Evolutionary conservation across 2,888 invertebrate species (phyloP).

Genomic region (Leucania comma): DNA sequence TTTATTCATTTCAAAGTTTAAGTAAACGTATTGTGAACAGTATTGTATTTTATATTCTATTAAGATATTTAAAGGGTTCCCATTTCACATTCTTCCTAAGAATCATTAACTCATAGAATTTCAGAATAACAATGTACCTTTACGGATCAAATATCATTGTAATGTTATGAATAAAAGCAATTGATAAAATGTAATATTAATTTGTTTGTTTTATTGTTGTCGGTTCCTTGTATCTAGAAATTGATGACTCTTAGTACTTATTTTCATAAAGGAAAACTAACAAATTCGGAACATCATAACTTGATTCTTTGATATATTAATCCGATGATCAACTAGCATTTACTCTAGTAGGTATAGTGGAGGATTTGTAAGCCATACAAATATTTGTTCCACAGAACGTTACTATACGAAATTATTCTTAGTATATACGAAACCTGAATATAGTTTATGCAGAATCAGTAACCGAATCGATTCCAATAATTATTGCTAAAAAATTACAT

Average conservation of each 20-base stretch:
- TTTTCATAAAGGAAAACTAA: neutral
- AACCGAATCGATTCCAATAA: no score
- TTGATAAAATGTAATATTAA: constrained; percentile 85
- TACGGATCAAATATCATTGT: constrained; percentile 77
- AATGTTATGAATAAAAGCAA: constrained; percentile 88
- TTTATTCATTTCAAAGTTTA: constrained; percentile 9
- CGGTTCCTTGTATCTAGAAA: constrained; percentile 6
- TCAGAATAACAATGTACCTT: constrained; percentile 68
- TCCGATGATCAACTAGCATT: no score
- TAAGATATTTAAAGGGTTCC: constrained; percentile 31
- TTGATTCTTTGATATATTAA: no score
- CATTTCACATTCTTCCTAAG: constrained; percentile 43
- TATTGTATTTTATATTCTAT: constrained; percentile 38
- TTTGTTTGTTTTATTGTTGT: constrained; percentile 78
- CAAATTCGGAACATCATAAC: neutral
- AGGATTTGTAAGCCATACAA: no score
- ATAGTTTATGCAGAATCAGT: no score
- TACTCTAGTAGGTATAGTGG: no score
- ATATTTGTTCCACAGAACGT: no score
- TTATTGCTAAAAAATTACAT: no score
- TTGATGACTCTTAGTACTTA: neutral
- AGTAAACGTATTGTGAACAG: constrained; percentile 1
- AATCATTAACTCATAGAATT: constrained; percentile 64
- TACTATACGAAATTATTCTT: no score
- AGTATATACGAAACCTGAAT: no score